Conservation (phyloP, 1,140 invertebrate genomes). For the Tetraneura akinire region DNA sequence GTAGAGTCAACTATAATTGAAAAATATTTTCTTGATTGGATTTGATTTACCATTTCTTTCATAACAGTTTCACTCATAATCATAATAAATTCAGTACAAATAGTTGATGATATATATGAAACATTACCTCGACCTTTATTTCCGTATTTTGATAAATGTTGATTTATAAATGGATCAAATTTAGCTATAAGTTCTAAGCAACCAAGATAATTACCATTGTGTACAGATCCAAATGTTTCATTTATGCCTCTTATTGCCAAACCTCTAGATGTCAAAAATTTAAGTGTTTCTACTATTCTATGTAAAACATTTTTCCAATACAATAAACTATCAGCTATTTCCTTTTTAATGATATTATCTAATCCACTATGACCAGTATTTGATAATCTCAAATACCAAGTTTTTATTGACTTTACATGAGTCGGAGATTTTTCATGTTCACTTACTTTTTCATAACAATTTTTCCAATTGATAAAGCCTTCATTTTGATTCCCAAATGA, state of each 20-base stretch:
- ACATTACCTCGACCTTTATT: conserved; percentile 57
- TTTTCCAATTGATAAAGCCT: background rate
- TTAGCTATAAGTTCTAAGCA: conserved; percentile 56
- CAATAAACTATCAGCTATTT: background rate
- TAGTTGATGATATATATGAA: conserved; percentile 58
- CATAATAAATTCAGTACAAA: conserved; percentile 58
- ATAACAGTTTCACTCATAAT: conserved; percentile 55
- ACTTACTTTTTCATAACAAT: background rate
- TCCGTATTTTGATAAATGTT: conserved; percentile 56
- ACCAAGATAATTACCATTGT: conserved; percentile 26
- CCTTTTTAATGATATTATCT: background rate
- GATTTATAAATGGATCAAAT: conserved; percentile 58
- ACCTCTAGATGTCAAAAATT: conserved; percentile 52
- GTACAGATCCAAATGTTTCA: background rate
- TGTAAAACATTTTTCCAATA: conserved; percentile 54
- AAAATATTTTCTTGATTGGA: conserved; percentile 19
- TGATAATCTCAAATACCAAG: background rate
- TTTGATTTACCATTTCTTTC: background rate
- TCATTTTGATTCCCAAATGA: too few species aligned
- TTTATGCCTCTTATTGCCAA: background rate
- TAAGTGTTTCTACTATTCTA: conserved; percentile 54
- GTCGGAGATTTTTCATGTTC: background rate
- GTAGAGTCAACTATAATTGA: conserved; percentile 28
- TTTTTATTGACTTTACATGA: background rate
- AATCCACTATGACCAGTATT: conserved; percentile 8